Percentiles rank a stretch among this genome's conserved stretches.
Conservation (phyloP, 1,140 invertebrate genomes). For the Agrilus planipennis region DNA sequence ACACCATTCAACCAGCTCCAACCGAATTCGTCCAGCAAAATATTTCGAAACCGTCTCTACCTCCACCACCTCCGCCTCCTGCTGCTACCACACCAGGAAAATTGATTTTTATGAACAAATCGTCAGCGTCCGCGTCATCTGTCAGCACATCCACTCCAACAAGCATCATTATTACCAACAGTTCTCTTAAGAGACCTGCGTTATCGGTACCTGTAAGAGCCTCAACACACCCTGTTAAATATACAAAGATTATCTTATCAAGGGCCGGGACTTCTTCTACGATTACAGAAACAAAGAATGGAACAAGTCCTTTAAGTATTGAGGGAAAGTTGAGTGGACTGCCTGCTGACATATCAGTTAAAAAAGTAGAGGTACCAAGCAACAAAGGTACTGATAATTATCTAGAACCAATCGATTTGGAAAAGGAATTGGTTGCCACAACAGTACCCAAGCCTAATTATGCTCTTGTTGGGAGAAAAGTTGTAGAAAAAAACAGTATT, state of each 20-base stretch:
- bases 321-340: conserved; percentile 8
- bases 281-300: too few relatives aligned
- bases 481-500: too few relatives aligned
- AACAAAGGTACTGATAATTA: too few relatives aligned
- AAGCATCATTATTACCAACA: conserved; percentile 22
- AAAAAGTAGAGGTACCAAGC: conserved; percentile 2
- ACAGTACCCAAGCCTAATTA: conserved; percentile 6
- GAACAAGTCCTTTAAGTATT: conserved; percentile 24
- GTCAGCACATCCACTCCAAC: conserved; percentile 14
- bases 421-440: conserved; percentile 4
- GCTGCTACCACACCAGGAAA: conserved; percentile 7
- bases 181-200: conserved; percentile 14
- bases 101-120: conserved; percentile 28
- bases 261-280: too few relatives aligned
- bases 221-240: conserved; percentile 31
- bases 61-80: conserved; percentile 2
- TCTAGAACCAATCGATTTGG: conserved; percentile 2
- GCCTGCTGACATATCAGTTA: not conserved
- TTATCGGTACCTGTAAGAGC: conserved; percentile 13
- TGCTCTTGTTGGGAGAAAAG: too few relatives aligned
- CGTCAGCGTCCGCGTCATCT: conserved; percentile 15
- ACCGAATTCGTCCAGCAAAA: conserved; percentile 29
- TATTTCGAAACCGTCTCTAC: conserved; percentile 32
- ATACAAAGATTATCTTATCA: conserved; percentile 42
- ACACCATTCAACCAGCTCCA: conserved; percentile 18